A percentile compares a stretch with the other conserved stretches of the same genome.
Evolutionary conservation across 2,113 vertebrate species (phyloP).

Genomic region (Promerops cafer): DNA sequence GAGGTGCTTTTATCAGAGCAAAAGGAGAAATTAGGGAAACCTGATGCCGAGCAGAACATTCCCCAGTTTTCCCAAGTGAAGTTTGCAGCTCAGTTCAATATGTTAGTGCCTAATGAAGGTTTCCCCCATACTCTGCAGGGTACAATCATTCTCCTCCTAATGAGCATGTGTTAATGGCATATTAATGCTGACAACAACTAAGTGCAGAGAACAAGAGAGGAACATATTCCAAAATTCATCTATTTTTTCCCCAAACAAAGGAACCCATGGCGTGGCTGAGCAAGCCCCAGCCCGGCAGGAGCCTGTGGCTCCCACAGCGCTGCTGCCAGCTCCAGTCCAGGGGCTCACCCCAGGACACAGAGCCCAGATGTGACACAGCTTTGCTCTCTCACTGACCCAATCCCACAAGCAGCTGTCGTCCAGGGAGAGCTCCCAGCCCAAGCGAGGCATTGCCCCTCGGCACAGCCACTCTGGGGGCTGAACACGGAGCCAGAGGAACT

Average conservation of each 20-base stretch:
- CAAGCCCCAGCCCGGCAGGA: background rate
- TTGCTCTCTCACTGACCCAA: background rate
- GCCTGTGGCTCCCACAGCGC: background rate
- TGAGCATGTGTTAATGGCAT: conserved; percentile 42
- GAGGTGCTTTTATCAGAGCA: background rate
- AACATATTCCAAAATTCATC: conserved; percentile 5
- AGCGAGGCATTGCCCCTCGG: accelerated
- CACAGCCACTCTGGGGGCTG: accelerated
- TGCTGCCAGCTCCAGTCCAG: background rate
- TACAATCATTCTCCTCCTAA: conserved; percentile 43
- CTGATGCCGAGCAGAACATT: background rate
- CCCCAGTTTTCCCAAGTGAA: conserved; percentile 22
- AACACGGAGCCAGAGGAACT: background rate
- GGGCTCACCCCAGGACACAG: background rate
- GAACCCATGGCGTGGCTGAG: background rate
- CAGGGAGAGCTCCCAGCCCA: background rate
- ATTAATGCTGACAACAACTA: conserved; percentile 52
- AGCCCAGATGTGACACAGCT: background rate
- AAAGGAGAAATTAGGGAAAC: background rate
- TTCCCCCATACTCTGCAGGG: conserved; percentile 46
- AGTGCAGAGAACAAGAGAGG: conserved; percentile 3
- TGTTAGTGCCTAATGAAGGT: conserved; percentile 48
- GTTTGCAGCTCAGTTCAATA: conserved; percentile 22
- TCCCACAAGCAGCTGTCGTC: accelerated
- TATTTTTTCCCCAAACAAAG: background rate